Evolutionary conservation across 1,140 invertebrate genomes (phyloP), one percentile per base, ranked within the genome.

Genomic region (Atta cephalotes): DNA sequence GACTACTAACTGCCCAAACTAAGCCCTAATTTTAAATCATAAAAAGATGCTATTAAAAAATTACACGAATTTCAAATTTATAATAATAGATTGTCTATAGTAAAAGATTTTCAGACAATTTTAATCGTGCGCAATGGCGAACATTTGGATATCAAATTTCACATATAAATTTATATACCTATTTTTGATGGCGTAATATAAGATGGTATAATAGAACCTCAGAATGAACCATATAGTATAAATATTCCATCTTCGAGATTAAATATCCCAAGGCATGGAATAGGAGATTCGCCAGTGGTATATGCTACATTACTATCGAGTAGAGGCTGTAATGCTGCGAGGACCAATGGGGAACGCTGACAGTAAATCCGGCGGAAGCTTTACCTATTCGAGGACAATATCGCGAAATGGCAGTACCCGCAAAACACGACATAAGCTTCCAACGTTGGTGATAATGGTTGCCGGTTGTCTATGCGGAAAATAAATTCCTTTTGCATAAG

Each of bases 361-460:
- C 51, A 49, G 79, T 58, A 74, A 87, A 85, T 78, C 62, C 81
- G 45, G n/a, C 70, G 14, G 62, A 88, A 51, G 78, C 70, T 87
- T 77, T 79, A 78, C 78, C 84, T 70, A 84, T 84, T 85, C 72
- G 58, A 66, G 65, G 74, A 89, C 84, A 82, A 87, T 87, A 89
- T 89, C 89, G 71, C 53, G 56, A 62, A 76, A 87, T 85, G 74
- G 45, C 71, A 56, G 62, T 14, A 70, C 49, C 62, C 45, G 74
- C 66, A 65, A 78, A 87, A 82, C 77, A 70, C n/a, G 62, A 74
- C 81, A 56, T 85, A 86, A 91, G 77, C 82, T 85, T 21, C 78
- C 72, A 85, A 89, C 89, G 60, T 84, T 39, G 72, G 25, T 35
- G 74, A 56, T 72, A 58, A 87, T 78, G 63, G 51, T 31, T 18